Base-by-base conservation (phyloP, 2,888 invertebrate species). In the Dicycla oo region DNA sequence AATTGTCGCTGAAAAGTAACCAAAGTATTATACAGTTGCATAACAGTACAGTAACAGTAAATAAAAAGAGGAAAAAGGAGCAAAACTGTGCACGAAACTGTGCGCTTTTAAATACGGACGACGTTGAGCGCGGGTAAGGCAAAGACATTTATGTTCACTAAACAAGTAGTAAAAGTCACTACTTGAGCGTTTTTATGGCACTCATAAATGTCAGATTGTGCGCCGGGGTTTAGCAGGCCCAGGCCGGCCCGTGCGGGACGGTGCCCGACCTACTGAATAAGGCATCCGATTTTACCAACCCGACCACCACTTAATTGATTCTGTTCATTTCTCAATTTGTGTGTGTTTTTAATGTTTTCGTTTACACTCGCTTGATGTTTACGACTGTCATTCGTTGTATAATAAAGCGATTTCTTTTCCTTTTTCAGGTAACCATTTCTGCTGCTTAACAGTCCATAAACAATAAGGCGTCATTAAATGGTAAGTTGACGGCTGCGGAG, bases 151-250 rank as follows among this genome's bases (percentile, higher is more conserved):
- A 96, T 96, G 96, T 96, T 95, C 96, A 95, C 96, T 96, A 96
- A 96, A 96, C 96, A 96, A 96, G 96, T 96, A 96, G 96, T 96
- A 96, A 96, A 96, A 96, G 96, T 96, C 96, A 95, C 95, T 96
- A 93, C 95, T 96, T 96, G 96, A 96, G 95, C 95, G 96, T 96
- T 96, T 96, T 96, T 96, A 96, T 96, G 94, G 95, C 95, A 93
- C 94, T 96, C 96, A 95, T 96, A 96, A 96, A 96, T 94, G 96
- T 96, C 96, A 95, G 96, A 96, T 96, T 96, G 96, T 93, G 93
- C 95, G 94, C 94, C 88, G 90, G 93, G 94, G 93, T 91, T 94
- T 93, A 94, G 92, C 88, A 87, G 87, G 87, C 88, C 88, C 88
- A 87, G 87, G 87, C 88, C 88, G 90, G 88, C 91, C 92, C 91